Evolutionary conservation across 2,888 invertebrate genomes (phyloP), one percentile per base, ranked within the genome.

Genomic region (Thecophora atra): DNA sequence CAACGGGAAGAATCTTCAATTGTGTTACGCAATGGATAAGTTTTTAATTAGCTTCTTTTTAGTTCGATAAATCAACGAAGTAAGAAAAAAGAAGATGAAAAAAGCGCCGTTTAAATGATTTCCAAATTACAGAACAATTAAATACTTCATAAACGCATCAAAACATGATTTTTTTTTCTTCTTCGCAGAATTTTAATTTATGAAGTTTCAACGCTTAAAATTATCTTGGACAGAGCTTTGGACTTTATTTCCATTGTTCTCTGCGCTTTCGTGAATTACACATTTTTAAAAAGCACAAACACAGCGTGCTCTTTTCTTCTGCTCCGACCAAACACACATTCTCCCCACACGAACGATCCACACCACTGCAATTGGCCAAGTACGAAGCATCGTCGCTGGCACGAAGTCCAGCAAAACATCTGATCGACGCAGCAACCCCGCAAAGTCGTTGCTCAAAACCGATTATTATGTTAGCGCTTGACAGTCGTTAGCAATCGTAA

Each of bases 381-480:
- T n/a, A n/a, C n/a, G n/a, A n/a, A 15, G 17, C 51, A 51, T 51
- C 51, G 8, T 17, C 51, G 1, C 51, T 19, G 24, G 15, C 24
- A 56, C 26, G 56, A 8, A 26, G 5, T 11, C 15, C 56, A 13
- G 21, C 21, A 19, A 11, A 13, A 42, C 7, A 19, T 42, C 8
- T 13, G 54, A 54, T 1, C 54, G 54, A 19, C 8, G n/a, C 11
- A 11, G 54, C 54, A 19, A 5, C 60, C 1, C 60, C 28, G 60
- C 60, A 28, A 30, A 11, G n/a, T 42, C 37, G 37, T 11, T 37
- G 37, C 63, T 63, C 15, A 5, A 52, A 52, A 30, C 66, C 52
- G 66, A 66, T 66, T 66, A 66, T 52, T 66, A 37, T 28, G 66
- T 51, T 52, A 66, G 28, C 66, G 30, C 26, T 19, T 52, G 51